Conservation (phyloP, 2,888 invertebrate species). For the Polietes domitor region DNA sequence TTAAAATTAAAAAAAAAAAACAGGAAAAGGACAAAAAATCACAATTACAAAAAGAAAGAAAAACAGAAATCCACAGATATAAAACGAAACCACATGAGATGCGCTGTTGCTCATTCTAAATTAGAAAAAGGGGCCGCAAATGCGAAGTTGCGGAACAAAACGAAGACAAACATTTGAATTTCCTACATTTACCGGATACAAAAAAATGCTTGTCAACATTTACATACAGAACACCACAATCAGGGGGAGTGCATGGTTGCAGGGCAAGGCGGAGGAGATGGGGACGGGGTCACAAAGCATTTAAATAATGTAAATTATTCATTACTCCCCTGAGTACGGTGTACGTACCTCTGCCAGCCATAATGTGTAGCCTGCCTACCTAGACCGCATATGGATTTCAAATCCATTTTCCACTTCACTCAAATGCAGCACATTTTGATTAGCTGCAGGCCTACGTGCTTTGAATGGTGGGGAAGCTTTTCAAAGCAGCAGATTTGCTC, state of each 20-base stretch:
- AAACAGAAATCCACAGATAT: no score
- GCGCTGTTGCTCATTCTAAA: background rate
- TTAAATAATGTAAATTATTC: conserved; percentile 66
- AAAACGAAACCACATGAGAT: conserved; percentile 9
- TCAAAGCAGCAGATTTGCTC: conserved; percentile 46
- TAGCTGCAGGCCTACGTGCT: conserved; percentile 63
- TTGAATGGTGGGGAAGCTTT: conserved; percentile 50
- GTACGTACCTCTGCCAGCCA: background rate
- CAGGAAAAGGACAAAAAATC: no score
- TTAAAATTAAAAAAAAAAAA: no score
- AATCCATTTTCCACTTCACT: conserved; percentile 51
- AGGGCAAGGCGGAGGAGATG: background rate
- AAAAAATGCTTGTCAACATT: conserved; percentile 45
- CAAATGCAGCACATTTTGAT: conserved; percentile 28
- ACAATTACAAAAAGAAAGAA: no score
- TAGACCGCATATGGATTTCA: conserved; percentile 56
- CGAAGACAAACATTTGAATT: background rate
- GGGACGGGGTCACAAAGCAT: conserved; percentile 45
- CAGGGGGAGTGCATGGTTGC: background rate
- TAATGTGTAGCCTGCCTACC: no score
- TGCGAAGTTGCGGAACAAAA: background rate
- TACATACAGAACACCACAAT: conserved; percentile 24
- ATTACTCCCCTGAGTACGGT: conserved; percentile 60
- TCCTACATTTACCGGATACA: background rate
- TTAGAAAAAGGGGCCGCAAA: background rate